Conservation (phyloP, 2,888 invertebrate genomes). For the Morinoia aosen region DNA sequence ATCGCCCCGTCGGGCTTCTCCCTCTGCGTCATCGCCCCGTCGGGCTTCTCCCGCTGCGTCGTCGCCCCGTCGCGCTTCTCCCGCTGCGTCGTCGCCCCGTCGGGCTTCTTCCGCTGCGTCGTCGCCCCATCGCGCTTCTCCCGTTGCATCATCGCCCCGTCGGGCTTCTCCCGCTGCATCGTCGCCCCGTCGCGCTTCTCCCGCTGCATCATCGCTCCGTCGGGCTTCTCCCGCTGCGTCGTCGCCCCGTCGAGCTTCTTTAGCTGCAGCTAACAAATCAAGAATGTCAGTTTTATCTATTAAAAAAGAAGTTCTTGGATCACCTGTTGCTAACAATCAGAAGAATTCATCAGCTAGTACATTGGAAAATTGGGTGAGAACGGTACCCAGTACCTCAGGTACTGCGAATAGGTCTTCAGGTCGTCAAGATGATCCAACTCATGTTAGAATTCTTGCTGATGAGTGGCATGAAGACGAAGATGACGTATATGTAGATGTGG, state of each 20-base stretch:
- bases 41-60: too few species aligned
- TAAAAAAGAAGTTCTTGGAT: neutral
- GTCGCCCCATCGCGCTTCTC: too few species aligned
- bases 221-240: neutral
- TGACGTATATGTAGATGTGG: neutral
- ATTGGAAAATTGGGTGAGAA: neutral
- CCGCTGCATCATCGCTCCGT: too few species aligned
- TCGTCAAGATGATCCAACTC: neutral
- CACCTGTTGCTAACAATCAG: neutral
- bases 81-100: too few species aligned
- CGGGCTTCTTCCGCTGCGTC: too few species aligned
- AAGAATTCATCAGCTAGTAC: neutral
- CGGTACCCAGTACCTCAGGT: neutral
- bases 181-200: too few species aligned
- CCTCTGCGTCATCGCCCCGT: too few species aligned
- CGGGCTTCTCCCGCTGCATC: too few species aligned
- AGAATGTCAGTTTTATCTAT: neutral
- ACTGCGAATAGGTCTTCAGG: neutral
- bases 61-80: too few species aligned
- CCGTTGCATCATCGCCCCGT: too few species aligned
- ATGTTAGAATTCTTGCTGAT: neutral
- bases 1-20: too few species aligned
- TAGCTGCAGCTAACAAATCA: neutral
- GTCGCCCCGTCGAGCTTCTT: conserved; percentile 6
- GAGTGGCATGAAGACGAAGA: neutral